Conservation (phyloP, 2,113 vertebrate genomes). For the Brachirus orientalis region DNA sequence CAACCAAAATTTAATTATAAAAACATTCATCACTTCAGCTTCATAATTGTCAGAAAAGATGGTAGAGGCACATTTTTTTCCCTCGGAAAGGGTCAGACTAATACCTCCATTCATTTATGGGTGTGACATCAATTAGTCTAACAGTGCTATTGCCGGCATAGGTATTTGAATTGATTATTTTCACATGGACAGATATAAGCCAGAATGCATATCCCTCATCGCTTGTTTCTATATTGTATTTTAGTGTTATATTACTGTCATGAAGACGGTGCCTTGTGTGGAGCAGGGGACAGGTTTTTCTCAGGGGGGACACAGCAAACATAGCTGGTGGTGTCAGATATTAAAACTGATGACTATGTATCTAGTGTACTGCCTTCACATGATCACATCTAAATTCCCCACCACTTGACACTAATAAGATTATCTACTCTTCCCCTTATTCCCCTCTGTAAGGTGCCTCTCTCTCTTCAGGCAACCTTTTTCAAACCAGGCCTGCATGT, state of each 20-base stretch:
- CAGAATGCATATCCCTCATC: too few species aligned
- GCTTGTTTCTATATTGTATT: slow-evolving; percentile 14
- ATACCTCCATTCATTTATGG: slow-evolving; percentile 53
- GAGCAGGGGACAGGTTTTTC: not conserved
- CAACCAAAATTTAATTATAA: slow-evolving; percentile 51
- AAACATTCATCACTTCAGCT: slow-evolving; percentile 51
- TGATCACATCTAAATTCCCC: slow-evolving; percentile 35
- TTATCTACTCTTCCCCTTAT: slow-evolving; percentile 27
- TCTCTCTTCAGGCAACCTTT: not conserved
- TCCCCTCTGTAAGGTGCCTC: slow-evolving; percentile 1
- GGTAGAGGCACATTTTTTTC: slow-evolving; percentile 38
- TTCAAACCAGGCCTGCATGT: slow-evolving; percentile 14
- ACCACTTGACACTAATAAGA: slow-evolving; percentile 37
- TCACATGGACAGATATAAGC: slow-evolving; percentile 31
- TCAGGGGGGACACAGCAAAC: too few species aligned
- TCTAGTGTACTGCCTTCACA: slow-evolving; percentile 13
- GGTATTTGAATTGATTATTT: slow-evolving; percentile 59
- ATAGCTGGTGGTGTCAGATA: slow-evolving; percentile 20
- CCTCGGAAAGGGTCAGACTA: slow-evolving; percentile 54
- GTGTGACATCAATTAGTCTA: slow-evolving; percentile 63
- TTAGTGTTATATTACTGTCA: slow-evolving; percentile 25
- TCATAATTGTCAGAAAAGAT: slow-evolving; percentile 46
- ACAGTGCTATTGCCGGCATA: slow-evolving; percentile 56
- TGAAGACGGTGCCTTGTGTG: slow-evolving; percentile 5
- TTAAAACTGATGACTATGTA: slow-evolving; percentile 24